These are phyloP conservation scores for Sardinella longiceps DNA, from an alignment of 2,797 vertebrate genomes.

Conservation along the genomic window DNA sequence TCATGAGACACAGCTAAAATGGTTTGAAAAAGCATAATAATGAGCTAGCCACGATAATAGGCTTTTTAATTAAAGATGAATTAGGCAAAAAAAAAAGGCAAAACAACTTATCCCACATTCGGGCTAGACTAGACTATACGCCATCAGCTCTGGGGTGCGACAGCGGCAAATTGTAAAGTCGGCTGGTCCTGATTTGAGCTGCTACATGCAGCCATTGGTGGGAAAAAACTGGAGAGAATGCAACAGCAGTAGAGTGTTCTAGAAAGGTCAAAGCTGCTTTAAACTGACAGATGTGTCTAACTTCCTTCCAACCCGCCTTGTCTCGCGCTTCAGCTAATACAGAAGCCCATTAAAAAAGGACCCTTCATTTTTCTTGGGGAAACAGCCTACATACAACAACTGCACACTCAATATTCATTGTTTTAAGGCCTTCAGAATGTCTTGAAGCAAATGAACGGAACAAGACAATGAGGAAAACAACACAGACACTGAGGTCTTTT, in stretches of 20 bases:
- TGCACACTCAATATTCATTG: not conserved
- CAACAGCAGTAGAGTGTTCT: not conserved
- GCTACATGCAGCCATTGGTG: not conserved
- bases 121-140: not conserved
- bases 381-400: not conserved
- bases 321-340: not conserved
- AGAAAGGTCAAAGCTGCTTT: slow-evolving; percentile 16
- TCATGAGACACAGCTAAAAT: not conserved
- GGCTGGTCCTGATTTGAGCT: not conserved
- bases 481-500: not conserved
- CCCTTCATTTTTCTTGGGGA: not conserved
- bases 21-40: not conserved
- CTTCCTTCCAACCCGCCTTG: not conserved
- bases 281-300: slow-evolving; percentile 16
- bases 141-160: not conserved
- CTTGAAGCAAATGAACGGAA: not conserved
- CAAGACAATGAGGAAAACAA: not conserved
- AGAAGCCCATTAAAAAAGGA: slow-evolving; percentile 1
- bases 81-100: not conserved
- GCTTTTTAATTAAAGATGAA: slow-evolving; percentile 13
- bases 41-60: not conserved
- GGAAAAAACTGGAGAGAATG: not conserved
- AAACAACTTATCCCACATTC: not conserved
- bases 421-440: not conserved
- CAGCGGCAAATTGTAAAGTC: not conserved